Percentiles rank a stretch among this genome's conserved stretches.
Conservation (phyloP, 2,888 invertebrate species). For the Ichneumoninae sp. region DNA sequence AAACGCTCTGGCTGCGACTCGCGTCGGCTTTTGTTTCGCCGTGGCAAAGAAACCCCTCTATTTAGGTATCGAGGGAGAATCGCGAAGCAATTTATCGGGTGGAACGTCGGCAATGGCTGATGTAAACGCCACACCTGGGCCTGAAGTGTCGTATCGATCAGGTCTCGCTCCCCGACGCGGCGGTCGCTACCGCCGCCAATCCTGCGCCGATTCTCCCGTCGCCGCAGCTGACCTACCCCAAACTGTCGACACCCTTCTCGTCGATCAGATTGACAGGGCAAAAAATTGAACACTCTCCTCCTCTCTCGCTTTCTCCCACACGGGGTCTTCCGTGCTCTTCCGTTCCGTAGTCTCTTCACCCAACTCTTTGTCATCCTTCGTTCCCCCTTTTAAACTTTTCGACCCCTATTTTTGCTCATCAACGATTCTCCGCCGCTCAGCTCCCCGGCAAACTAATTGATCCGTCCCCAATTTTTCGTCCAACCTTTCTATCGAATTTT, state of each 20-base stretch:
- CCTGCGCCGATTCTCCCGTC: constrained; percentile 40
- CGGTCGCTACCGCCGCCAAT: constrained; percentile 42
- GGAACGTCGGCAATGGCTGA: constrained; percentile 59
- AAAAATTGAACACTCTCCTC: constrained; percentile 55
- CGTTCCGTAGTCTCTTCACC: constrained; percentile 9
- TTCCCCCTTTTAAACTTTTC: constrained; percentile 27
- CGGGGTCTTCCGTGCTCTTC: constrained; percentile 6
- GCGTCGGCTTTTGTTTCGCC: constrained; percentile 45
- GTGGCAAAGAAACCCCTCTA: constrained; percentile 50
- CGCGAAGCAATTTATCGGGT: constrained; percentile 60
- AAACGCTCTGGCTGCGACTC: constrained; percentile 16
- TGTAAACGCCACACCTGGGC: constrained; percentile 66
- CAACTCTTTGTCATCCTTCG: constrained; percentile 5
- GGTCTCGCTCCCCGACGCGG: constrained; percentile 49
- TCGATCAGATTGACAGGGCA: constrained; percentile 60
- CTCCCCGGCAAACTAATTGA: constrained; percentile 10
- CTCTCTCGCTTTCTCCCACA: constrained; percentile 12
- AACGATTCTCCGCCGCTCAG: constrained; percentile 27
- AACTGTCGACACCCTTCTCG: constrained; percentile 64
- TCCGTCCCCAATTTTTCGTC: background rate
- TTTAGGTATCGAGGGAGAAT: constrained; percentile 53
- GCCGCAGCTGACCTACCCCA: constrained; percentile 61
- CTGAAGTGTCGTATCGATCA: constrained; percentile 68
- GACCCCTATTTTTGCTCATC: constrained; percentile 48
- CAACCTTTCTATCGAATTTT: background rate